Percentiles rank a stretch among this genome's conserved stretches.
Conservation (phyloP, 2,113 vertebrate genomes). For the Ceyx melanurus region DNA sequence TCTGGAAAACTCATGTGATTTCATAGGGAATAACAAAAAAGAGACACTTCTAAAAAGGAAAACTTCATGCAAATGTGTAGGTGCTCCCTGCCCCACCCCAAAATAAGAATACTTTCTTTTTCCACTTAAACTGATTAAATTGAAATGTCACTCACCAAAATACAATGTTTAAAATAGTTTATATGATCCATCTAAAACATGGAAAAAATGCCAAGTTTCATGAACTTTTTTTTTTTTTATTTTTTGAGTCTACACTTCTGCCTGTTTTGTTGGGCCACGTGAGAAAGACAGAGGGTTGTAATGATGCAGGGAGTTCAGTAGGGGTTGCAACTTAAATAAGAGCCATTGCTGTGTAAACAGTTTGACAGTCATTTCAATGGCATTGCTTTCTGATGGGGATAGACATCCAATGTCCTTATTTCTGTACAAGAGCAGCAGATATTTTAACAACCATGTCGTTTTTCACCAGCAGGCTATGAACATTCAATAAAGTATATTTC, state of each 20-base stretch:
- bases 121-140: neutral
- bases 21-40: neutral
- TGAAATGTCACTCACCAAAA: neutral
- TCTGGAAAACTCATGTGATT: rapidly evolving
- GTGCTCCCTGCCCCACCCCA: neutral
- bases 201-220: neutral
- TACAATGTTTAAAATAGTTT: neutral
- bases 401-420: neutral
- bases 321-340: neutral
- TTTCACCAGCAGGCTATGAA: conserved; percentile 8
- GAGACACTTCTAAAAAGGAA: neutral
- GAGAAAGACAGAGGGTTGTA: neutral
- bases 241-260: neutral
- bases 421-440: neutral
- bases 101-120: neutral
- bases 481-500: neutral
- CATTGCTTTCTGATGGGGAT: neutral
- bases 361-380: neutral
- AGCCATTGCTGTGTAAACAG: neutral
- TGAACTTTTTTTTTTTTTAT: neutral
- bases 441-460: neutral
- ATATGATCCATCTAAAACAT: neutral
- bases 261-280: neutral
- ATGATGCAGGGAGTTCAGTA: neutral
- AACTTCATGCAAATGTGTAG: neutral